phyloP scores from a whole-genome alignment of 2,888 invertebrate genomes.

The Coleophora deauratella region DNA sequence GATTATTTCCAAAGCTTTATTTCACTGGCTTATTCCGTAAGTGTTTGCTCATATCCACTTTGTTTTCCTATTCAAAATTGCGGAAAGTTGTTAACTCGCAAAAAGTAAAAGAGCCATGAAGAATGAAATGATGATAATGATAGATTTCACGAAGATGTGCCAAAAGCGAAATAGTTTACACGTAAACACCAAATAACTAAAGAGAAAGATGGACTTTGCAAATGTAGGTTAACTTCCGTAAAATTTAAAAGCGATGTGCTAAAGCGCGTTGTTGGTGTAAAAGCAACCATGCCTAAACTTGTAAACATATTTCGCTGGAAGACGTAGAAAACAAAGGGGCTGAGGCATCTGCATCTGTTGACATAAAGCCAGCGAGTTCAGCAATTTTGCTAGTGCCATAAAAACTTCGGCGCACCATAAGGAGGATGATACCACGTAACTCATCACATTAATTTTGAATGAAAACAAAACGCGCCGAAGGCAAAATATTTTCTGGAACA shows the following conservation, averaged over 20 bases:
- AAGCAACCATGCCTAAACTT: conserved; percentile 16
- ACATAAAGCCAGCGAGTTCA: conserved; percentile 49
- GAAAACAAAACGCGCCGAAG: too few species aligned
- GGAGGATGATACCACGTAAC: too few species aligned
- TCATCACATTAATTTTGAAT: conserved; percentile 6
- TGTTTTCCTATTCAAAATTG: too few species aligned
- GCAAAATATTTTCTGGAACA: too few species aligned
- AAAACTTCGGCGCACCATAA: conserved; percentile 31
- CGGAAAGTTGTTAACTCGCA: too few species aligned
- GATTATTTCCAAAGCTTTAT: too few species aligned
- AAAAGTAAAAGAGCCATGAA: too few species aligned
- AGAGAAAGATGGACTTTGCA: too few species aligned
- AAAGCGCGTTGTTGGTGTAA: conserved; percentile 10
- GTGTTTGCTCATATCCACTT: too few species aligned
- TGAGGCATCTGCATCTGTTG: conserved; percentile 44
- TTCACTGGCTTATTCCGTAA: too few species aligned
- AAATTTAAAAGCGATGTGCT: conserved; percentile 19
- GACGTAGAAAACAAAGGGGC: conserved; percentile 27
- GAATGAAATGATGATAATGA: neutral
- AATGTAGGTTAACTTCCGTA: conserved; percentile 15
- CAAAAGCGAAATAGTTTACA: neutral
- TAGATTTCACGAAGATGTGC: neutral
- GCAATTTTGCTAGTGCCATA: conserved; percentile 40
- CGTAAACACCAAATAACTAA: conserved; percentile 2
- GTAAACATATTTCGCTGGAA: conserved; percentile 28